Evolutionary conservation across 2,797 vertebrate genomes (phyloP).

Genomic region (Thunnus albacares): DNA sequence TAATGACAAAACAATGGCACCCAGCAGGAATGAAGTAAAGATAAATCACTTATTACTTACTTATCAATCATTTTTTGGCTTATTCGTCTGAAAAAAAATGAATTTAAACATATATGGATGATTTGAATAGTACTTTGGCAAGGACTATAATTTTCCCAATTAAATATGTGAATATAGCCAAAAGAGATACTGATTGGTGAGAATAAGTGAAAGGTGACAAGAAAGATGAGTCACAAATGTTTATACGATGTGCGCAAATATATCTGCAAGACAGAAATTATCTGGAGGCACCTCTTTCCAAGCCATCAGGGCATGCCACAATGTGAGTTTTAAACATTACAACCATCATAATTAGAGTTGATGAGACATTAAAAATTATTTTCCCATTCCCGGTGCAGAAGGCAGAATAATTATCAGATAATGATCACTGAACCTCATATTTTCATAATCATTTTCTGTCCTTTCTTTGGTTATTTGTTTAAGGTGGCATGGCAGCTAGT

Average conservation of each 20-base stretch:
- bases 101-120: neutral
- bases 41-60: too few relatives aligned
- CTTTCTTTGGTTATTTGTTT: conserved; percentile 39
- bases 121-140: neutral
- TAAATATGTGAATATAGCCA: neutral
- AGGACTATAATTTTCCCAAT: neutral
- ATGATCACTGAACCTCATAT: conserved; percentile 42
- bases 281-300: neutral
- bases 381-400: conserved; percentile 1
- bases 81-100: neutral
- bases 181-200: neutral
- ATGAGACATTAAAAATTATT: conserved; percentile 22
- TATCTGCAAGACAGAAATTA: neutral
- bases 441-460: neutral
- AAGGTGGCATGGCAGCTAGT: neutral
- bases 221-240: conserved; percentile 16
- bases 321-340: conserved; percentile 23
- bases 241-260: conserved; percentile 1
- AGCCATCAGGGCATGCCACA: conserved; percentile 6
- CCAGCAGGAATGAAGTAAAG: too few relatives aligned
- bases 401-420: conserved; percentile 49
- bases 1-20: neutral
- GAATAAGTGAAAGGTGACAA: conserved; percentile 1
- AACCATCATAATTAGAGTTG: conserved; percentile 30
- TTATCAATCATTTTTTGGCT: neutral